These are phyloP conservation scores for Drosophila antonietae DNA, from an alignment of 2,888 invertebrate species.

Conservation along the genomic window DNA sequence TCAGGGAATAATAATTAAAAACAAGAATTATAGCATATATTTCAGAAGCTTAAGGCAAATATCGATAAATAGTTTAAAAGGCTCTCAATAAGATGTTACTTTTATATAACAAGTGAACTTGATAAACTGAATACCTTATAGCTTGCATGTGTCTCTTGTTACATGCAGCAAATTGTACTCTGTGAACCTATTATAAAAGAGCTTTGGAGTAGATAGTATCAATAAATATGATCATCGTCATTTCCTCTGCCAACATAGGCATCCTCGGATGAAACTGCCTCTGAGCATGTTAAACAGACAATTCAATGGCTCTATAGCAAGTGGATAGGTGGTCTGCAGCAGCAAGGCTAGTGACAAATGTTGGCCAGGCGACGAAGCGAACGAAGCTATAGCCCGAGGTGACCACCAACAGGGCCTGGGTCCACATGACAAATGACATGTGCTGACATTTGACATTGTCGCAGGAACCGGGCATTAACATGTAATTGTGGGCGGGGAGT, in stretches of 20 bases:
- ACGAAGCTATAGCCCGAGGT: constrained; percentile 15
- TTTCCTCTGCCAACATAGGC: constrained; percentile 22
- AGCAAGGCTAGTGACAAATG: constrained; percentile 65
- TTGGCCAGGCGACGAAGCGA: constrained; percentile 45
- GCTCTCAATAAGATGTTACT: too few species aligned
- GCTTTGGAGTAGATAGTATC: constrained; percentile 8
- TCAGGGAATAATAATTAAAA: too few species aligned
- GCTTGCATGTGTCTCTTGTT: background rate
- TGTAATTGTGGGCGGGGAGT: constrained; percentile 50
- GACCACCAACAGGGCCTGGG: constrained; percentile 3
- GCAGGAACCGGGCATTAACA: constrained; percentile 60
- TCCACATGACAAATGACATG: constrained; percentile 70
- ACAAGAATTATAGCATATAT: too few species aligned
- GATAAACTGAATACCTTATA: too few species aligned
- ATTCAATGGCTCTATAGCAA: constrained; percentile 19
- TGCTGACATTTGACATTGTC: constrained; percentile 76
- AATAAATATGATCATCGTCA: constrained; percentile 40
- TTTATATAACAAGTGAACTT: too few species aligned
- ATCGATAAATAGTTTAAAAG: too few species aligned
- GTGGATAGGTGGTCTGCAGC: constrained; percentile 58
- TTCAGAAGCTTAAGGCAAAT: too few species aligned
- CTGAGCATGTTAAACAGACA: constrained; percentile 24
- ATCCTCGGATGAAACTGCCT: constrained; percentile 2
- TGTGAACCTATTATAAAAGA: background rate
- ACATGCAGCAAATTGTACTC: background rate